These are phyloP conservation scores for Aphis gossypii DNA, from an alignment of 1,140 invertebrate species.

Conservation along the genomic window DNA sequence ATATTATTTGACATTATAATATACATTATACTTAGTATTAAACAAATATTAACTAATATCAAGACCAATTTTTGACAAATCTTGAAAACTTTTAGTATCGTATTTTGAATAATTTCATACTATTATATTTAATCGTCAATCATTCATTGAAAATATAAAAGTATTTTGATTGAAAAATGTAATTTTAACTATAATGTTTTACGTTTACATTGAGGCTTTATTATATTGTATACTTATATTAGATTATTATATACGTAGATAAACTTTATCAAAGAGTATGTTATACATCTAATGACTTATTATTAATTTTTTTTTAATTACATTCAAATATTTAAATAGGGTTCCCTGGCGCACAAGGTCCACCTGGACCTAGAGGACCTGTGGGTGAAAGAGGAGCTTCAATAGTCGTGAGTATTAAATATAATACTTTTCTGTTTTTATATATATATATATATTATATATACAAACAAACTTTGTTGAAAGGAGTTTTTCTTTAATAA, in stretches of 20 bases:
- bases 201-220: not conserved
- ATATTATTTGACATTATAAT: not conserved
- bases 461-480: not conserved
- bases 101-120: not conserved
- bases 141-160: not conserved
- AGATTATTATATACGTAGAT: not conserved
- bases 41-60: not conserved
- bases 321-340: not conserved
- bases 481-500: not conserved
- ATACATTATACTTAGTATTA: not conserved
- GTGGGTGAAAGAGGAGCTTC: slow-evolving; percentile 73
- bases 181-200: not conserved
- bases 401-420: slow-evolving; percentile 67
- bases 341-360: slow-evolving; percentile 62
- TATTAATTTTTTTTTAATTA: not conserved
- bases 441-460: no score
- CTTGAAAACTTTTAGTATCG: not conserved
- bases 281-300: not conserved
- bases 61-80: not conserved
- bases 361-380: slow-evolving; percentile 63
- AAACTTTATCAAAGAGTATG: not conserved
- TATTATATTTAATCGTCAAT: not conserved
- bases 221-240: not conserved
- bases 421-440: not conserved
- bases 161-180: not conserved